Conservation (phyloP, 2,797 vertebrate species). For the Anas bahamensis region DNA sequence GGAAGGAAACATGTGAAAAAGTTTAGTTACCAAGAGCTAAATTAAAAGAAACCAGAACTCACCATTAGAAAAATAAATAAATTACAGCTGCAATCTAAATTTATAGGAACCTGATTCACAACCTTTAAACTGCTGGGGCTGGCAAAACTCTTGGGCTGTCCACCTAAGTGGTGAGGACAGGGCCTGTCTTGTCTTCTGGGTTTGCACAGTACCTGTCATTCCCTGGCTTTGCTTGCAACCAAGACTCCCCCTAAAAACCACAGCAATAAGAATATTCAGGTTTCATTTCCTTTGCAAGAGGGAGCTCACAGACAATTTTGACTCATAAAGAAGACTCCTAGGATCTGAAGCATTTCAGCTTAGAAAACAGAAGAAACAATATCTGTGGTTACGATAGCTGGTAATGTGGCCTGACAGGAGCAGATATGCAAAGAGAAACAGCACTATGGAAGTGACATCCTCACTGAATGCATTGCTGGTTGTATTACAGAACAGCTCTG, state of each 20-base stretch:
- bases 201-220: background rate
- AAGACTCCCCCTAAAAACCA: background rate
- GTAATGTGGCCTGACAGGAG: background rate
- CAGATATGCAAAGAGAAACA: background rate
- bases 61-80: background rate
- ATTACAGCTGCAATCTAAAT: background rate
- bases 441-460: background rate
- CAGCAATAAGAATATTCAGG: background rate
- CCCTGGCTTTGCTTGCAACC: background rate
- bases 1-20: background rate
- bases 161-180: background rate
- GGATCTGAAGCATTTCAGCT: background rate
- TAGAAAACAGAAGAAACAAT: background rate
- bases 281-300: background rate
- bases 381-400: background rate
- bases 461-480: background rate
- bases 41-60: background rate
- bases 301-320: background rate
- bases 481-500: background rate
- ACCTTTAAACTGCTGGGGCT: background rate
- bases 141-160: background rate
- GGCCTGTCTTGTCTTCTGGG: background rate
- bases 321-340: background rate
- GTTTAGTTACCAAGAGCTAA: background rate
- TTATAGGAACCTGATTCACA: background rate